Evolutionary conservation across 2,888 invertebrate species (phyloP), one percentile per base, ranked within the genome.

Genomic region (Pediacus dermestoides): DNA sequence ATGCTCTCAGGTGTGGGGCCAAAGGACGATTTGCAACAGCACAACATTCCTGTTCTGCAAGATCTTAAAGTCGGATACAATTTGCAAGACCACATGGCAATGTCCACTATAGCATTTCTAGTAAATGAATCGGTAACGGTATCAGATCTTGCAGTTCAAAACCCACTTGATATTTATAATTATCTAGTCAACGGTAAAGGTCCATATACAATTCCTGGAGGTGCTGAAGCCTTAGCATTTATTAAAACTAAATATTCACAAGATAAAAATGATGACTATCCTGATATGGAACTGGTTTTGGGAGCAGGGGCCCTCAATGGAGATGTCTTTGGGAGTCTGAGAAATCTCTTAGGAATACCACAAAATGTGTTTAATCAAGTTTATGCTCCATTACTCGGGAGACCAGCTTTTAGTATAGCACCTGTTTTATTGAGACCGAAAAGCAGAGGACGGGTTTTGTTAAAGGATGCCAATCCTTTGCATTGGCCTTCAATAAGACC

Each of bases 1-100:
- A 85, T 91, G 87, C 64, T 91, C 8, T 90, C 90, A 0, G 92
- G 92, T 7, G 71, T 91, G 15, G 88, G 88, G 0, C 86, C 87
- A 0, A 67, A 62, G 16, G 70, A 76, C 1, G 79, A 85, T 57
- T 67, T 88, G 3, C 55, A 66, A 11, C 68, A 76, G 16, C 57
- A 79, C 4, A 74, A 74, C 2, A 84, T 90, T 34, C 64, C 74
- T 0, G 74, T 82, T 1, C 58, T 86, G 18, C 73, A 78, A 45
- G 76, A 89, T 60, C 72, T 86, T 1, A 81, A 80, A 2, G 89
- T 90, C 0, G 90, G 90, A 4, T 77, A 79, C 56, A 89, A 90
- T 66, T 74, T 89, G 0, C 88, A 88, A 64, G 89, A 89, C 63
- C 89, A 89, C 58, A 74, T 86, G 9, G 82, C 84, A 0, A 76